Evolutionary conservation across 30 jellyfish, hydroid and myxozoan genomes (phyloP).

Genomic region (Euphysa ruthae): DNA sequence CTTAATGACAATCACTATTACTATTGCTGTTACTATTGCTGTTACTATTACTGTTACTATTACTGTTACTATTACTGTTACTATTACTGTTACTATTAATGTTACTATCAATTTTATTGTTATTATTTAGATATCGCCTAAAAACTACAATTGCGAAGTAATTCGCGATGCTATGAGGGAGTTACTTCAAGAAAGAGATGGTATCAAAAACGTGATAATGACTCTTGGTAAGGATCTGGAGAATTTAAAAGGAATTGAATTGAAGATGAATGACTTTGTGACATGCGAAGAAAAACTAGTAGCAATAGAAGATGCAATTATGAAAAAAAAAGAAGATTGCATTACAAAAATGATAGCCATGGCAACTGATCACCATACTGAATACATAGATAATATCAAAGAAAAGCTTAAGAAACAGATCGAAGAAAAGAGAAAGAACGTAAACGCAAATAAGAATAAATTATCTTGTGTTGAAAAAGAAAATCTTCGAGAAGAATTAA

Average conservation of each 20-base stretch:
- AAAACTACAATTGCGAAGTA: not conserved
- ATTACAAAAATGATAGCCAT: not conserved
- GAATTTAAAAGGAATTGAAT: not conserved
- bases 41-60: too few species aligned
- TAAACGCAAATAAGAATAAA: conserved; percentile 1
- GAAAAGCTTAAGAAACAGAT: not conserved
- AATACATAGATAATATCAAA: not conserved
- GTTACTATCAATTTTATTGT: too few species aligned
- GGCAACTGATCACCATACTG: not conserved
- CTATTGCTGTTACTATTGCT: too few species aligned
- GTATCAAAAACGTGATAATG: conserved; percentile 9
- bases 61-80: too few species aligned
- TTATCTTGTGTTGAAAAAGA: conserved; percentile 11
- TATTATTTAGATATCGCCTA: not conserved
- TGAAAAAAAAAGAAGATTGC: conserved; percentile 7
- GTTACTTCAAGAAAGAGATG: conserved; percentile 16
- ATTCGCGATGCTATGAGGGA: conserved; percentile 5
- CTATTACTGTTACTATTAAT: too few species aligned
- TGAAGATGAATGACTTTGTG: not conserved
- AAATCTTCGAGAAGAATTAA: conserved; percentile 3
- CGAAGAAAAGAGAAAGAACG: not conserved
- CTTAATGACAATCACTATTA: too few species aligned
- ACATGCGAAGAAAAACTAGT: conserved; percentile 5
- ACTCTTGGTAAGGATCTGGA: conserved; percentile 19
- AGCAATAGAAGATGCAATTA: not conserved